These are phyloP conservation scores for Pinna nobilis DNA, from an alignment of 1,140 invertebrate species.

Conservation along the genomic window DNA sequence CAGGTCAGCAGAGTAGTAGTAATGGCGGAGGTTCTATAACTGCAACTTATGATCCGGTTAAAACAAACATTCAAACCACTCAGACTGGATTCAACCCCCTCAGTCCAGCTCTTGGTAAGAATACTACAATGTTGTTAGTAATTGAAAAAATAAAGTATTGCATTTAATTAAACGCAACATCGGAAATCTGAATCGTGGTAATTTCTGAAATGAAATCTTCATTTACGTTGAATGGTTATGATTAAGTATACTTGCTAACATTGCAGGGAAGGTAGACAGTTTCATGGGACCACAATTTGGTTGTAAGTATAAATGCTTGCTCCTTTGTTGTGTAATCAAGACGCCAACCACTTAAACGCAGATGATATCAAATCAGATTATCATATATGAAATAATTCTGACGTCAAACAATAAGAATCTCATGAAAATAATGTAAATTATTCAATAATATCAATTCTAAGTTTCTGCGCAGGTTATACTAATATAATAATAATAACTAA, in stretches of 20 bases:
- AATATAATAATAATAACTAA: no score
- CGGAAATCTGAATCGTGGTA: not conserved
- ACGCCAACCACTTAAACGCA: no score
- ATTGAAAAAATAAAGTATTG: not conserved
- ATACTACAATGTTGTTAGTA: no score
- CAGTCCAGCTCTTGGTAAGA: constrained; percentile 44
- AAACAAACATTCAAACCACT: constrained; percentile 47
- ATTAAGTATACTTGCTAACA: constrained; percentile 3
- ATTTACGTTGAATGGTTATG: no score
- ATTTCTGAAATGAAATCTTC: not conserved
- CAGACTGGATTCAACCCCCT: constrained; percentile 51
- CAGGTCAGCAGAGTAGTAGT: not conserved
- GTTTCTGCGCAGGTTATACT: no score
- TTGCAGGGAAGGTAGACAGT: constrained; percentile 39
- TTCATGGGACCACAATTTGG: constrained; percentile 40
- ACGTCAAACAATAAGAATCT: no score
- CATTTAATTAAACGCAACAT: not conserved
- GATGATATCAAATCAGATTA: no score
- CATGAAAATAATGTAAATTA: no score
- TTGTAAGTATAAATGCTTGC: constrained; percentile 4
- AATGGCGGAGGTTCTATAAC: not conserved
- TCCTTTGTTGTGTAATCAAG: no score
- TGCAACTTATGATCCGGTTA: constrained; percentile 44
- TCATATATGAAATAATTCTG: no score
- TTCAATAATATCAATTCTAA: no score